phyloP scores from a whole-genome alignment of 2,797 vertebrate species.

The Acomys russatus region DNA sequence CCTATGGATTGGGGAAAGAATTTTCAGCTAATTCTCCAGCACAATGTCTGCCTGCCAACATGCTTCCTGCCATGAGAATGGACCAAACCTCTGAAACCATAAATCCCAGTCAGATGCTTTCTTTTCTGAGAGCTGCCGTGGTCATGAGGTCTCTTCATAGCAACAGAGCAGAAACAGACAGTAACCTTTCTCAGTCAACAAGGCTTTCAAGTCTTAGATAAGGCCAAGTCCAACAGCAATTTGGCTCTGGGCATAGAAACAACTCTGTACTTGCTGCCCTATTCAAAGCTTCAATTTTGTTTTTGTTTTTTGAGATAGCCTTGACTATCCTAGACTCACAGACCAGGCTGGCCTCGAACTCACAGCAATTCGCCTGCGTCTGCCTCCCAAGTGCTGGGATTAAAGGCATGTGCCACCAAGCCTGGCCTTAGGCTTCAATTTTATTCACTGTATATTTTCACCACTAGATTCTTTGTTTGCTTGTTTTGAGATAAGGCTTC shows the following conservation, averaged over 20 bases:
- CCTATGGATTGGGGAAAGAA: not conserved
- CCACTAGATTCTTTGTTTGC: not conserved
- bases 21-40: not conserved
- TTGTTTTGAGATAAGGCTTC: not conserved
- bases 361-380: no score
- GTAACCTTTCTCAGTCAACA: not conserved
- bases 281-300: constrained; percentile 23
- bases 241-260: not conserved
- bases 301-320: not conserved
- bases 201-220: not conserved
- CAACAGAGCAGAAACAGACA: not conserved
- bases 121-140: not conserved
- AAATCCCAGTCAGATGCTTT: not conserved
- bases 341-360: no score
- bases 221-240: not conserved
- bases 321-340: no score
- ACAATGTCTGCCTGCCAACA: not conserved
- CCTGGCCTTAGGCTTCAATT: no score
- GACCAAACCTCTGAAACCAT: not conserved
- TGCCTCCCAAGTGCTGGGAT: no score
- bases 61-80: not conserved
- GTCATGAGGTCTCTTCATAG: not conserved
- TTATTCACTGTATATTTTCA: no score
- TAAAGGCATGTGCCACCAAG: no score
- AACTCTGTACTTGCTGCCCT: constrained; percentile 4